Conservation (phyloP, 23 tunicate species). For the Halocynthia roretzi region DNA sequence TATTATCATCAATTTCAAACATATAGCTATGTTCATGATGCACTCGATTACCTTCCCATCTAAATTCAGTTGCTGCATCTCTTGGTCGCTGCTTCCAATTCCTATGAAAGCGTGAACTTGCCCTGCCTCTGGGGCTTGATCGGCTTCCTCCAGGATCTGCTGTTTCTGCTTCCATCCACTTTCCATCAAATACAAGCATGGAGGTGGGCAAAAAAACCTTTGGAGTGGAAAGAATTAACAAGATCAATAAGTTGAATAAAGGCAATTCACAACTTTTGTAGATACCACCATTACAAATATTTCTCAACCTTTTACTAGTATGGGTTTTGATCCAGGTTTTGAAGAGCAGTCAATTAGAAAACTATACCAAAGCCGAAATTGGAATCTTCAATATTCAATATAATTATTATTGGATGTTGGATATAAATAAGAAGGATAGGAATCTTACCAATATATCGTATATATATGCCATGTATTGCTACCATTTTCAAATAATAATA, state of each 20-base stretch:
- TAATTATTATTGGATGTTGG: no score
- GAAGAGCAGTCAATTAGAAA: neutral
- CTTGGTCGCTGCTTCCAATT: conserved; percentile 86
- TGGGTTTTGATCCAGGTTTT: neutral
- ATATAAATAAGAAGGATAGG: no score
- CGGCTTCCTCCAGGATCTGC: conserved; percentile 17
- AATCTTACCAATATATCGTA: neutral
- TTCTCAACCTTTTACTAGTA: no score
- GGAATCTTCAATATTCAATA: no score
- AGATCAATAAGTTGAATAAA: no score
- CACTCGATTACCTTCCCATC: conserved; percentile 58
- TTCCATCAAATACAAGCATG: conserved; percentile 69
- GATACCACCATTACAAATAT: no score
- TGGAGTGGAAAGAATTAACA: no score
- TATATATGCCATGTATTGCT: neutral
- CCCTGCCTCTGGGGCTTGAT: conserved; percentile 34
- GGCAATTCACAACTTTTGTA: no score
- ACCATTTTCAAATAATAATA: neutral
- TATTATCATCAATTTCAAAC: no score
- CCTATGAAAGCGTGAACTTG: conserved; percentile 86
- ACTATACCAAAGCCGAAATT: neutral
- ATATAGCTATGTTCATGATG: no score
- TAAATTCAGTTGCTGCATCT: conserved; percentile 90
- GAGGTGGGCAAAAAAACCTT: conserved; percentile 95
- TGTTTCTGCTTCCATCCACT: conserved; percentile 81